Evolutionary conservation across 2,113 vertebrate species (phyloP).

Genomic region (Epinephelus cyanopodus): DNA sequence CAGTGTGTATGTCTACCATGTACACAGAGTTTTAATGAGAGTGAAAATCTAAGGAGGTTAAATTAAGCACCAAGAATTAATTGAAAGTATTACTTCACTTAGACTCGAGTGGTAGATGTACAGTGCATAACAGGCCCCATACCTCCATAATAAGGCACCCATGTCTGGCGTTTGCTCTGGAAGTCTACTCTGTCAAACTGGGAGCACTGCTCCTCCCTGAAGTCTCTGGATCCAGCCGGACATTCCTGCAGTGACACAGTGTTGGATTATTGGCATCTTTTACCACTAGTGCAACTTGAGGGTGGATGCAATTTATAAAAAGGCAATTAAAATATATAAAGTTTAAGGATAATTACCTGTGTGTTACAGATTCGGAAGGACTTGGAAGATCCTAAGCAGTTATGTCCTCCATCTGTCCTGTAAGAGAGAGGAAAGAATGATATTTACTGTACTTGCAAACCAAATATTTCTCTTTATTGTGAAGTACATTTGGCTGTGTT

Average conservation of each 20-base stretch:
- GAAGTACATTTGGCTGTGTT: background rate
- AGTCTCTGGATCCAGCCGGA: conserved; percentile 86
- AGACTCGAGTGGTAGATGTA: background rate
- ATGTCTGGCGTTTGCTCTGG: conserved; percentile 87
- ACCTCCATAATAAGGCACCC: conserved; percentile 94
- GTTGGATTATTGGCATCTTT: background rate
- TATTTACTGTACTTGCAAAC: background rate
- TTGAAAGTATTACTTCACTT: background rate
- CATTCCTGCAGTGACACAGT: conserved; percentile 79
- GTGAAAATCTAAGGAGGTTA: background rate
- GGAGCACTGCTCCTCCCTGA: conserved; percentile 92
- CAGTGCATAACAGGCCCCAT: background rate
- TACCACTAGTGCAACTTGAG: background rate
- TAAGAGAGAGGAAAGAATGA: conserved; percentile 22
- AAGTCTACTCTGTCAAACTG: conserved; percentile 88
- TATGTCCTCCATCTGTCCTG: conserved; percentile 88
- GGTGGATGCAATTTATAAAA: background rate
- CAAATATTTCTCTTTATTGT: background rate
- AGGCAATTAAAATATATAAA: background rate
- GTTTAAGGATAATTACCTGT: conserved; percentile 62
- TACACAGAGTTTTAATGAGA: background rate
- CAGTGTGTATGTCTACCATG: background rate
- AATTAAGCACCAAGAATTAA: background rate
- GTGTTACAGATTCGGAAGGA: conserved; percentile 87
- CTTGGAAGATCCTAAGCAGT: conserved; percentile 88